Conservation (phyloP, 2,888 invertebrate genomes). For the Minunthozetes semirufus region DNA sequence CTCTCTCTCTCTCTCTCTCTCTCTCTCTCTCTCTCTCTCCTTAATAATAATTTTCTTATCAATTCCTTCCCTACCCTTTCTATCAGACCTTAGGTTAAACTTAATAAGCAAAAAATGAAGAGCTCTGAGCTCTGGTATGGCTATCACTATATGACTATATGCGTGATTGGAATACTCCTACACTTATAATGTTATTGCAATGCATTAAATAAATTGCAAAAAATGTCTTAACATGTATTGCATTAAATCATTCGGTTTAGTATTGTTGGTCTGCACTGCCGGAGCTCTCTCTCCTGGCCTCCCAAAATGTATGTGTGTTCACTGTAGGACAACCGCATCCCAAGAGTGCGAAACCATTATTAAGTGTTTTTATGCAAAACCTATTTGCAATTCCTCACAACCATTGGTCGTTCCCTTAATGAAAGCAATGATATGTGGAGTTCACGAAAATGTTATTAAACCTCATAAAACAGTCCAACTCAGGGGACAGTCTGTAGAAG, state of each 20-base stretch:
- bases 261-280: neutral
- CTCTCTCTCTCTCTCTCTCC: too few species aligned
- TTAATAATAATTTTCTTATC: too few species aligned
- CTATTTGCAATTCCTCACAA: neutral
- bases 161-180: constrained; percentile 22
- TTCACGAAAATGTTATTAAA: constrained; percentile 17
- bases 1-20: too few species aligned
- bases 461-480: neutral
- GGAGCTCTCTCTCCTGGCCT: neutral
- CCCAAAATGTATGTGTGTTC: neutral
- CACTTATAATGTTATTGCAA: neutral
- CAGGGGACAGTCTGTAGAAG: neutral
- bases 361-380: constrained; percentile 11
- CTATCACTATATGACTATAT: neutral
- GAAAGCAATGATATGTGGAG: neutral
- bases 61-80: too few species aligned
- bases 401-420: neutral
- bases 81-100: too few species aligned
- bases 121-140: too few species aligned
- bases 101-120: too few species aligned
- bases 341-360: neutral
- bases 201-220: constrained; percentile 15
- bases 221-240: neutral
- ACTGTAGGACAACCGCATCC: neutral
- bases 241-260: neutral